Conservation (phyloP, 2,797 vertebrate species). For the Meriones psammophilus region DNA sequence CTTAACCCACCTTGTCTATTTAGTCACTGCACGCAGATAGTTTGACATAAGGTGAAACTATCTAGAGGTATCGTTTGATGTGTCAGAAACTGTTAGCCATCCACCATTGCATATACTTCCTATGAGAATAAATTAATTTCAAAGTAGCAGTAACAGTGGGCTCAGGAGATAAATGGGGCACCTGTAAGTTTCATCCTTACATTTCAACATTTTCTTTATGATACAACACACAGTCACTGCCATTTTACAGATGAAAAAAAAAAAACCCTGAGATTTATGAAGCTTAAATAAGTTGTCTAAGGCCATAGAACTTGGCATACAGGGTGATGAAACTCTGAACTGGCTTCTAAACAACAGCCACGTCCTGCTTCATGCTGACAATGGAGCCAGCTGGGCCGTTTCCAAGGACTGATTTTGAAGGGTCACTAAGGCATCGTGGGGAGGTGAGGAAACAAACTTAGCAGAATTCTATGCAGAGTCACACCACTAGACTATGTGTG, state of each 20-base stretch:
- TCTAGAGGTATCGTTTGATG: background rate
- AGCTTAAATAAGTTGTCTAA: background rate
- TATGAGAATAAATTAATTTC: background rate
- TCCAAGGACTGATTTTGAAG: background rate
- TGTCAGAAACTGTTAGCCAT: background rate
- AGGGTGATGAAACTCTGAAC: background rate
- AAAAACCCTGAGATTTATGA: background rate
- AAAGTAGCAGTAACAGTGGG: background rate
- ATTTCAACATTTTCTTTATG: background rate
- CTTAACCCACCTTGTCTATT: background rate
- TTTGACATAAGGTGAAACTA: background rate
- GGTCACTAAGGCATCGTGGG: background rate
- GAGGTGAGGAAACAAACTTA: background rate
- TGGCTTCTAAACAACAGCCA: background rate
- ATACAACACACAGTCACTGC: background rate
- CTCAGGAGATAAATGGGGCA: background rate
- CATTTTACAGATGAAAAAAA: constrained; percentile 2
- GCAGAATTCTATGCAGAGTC: background rate
- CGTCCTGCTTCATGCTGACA: background rate
- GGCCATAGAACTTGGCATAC: background rate
- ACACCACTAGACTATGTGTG: background rate
- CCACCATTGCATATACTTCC: background rate
- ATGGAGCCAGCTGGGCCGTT: background rate
- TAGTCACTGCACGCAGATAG: background rate
- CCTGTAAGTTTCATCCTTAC: constrained; percentile 10